A percentile compares a stretch with the other conserved stretches of the same genome.
Evolutionary conservation across 2,888 invertebrate genomes (phyloP).

Genomic region (Odontocolon sp.): DNA sequence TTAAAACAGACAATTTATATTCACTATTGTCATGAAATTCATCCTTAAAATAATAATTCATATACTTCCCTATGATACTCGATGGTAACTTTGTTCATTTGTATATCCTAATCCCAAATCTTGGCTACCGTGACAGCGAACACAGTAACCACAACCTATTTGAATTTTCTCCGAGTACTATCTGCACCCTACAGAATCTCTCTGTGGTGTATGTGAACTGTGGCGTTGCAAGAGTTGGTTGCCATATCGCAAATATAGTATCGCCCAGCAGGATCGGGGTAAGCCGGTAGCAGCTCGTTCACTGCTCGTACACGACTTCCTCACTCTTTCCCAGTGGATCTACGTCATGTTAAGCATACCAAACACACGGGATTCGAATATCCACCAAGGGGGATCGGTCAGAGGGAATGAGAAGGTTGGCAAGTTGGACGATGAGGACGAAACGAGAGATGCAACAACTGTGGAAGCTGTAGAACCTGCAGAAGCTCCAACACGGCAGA

Average conservation of each 20-base stretch:
- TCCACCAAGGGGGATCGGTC: slow-evolving; percentile 68
- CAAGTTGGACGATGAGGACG: slow-evolving; percentile 19
- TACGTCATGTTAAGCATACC: slow-evolving; percentile 11
- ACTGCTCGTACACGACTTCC: slow-evolving; percentile 34
- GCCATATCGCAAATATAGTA: slow-evolving; percentile 32
- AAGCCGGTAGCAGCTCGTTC: slow-evolving; percentile 74
- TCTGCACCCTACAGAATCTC: background rate
- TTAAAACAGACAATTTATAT: too few species aligned
- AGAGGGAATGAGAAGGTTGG: slow-evolving; percentile 69
- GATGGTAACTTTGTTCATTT: too few species aligned
- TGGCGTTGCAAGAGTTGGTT: too few species aligned
- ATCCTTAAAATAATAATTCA: too few species aligned
- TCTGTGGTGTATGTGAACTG: background rate
- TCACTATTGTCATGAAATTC: too few species aligned
- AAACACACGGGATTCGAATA: slow-evolving; percentile 65
- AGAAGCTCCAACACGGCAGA: slow-evolving; percentile 39
- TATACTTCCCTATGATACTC: too few species aligned
- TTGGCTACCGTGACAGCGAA: slow-evolving; percentile 6
- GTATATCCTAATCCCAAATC: background rate
- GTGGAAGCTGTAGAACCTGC: too few species aligned
- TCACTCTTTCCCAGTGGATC: slow-evolving; percentile 11
- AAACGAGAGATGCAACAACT: slow-evolving; percentile 49
- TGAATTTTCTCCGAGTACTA: slow-evolving; percentile 38
- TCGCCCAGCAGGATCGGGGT: slow-evolving; percentile 76
- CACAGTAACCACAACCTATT: slow-evolving; percentile 15